A percentile compares a stretch with the other conserved stretches of the same genome.
Evolutionary conservation across 2,113 vertebrate species (phyloP).

Genomic region (Taurulus bubalis): DNA sequence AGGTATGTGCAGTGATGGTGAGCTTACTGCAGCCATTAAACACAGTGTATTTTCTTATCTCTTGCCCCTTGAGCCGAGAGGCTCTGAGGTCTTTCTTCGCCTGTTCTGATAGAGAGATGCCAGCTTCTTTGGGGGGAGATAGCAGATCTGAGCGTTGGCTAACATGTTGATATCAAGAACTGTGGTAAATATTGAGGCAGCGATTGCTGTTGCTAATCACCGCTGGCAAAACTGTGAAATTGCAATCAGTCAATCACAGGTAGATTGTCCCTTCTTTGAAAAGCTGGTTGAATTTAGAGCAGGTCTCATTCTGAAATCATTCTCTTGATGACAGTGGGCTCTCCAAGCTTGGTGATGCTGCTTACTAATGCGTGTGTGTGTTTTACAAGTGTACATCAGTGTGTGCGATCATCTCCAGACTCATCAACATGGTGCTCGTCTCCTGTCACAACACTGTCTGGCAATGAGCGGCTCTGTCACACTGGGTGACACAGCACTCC

Average conservation of each 20-base stretch:
- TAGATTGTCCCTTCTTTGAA: neutral
- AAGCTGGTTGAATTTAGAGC: slow-evolving; percentile 16
- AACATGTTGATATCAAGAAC: slow-evolving; percentile 34
- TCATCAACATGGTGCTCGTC: slow-evolving; percentile 54
- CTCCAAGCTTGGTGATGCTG: neutral
- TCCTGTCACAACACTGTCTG: slow-evolving; percentile 63
- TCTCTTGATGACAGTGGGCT: neutral
- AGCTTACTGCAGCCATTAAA: slow-evolving; percentile 55
- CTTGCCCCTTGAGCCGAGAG: slow-evolving; percentile 46
- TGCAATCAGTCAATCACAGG: slow-evolving; percentile 14
- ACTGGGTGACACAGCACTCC: slow-evolving; percentile 62
- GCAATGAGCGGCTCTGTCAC: slow-evolving; percentile 68
- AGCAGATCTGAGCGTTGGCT: slow-evolving; percentile 47
- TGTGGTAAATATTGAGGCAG: slow-evolving; percentile 25
- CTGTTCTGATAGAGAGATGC: slow-evolving; percentile 43
- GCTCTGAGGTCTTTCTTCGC: slow-evolving; percentile 43
- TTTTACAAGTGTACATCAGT: slow-evolving; percentile 26
- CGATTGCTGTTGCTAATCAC: slow-evolving; percentile 32
- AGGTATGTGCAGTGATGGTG: slow-evolving; percentile 37
- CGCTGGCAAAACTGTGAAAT: slow-evolving; percentile 28
- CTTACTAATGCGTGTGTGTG: neutral
- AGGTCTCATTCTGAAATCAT: neutral
- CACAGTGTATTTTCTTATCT: slow-evolving; percentile 45
- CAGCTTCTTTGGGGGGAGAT: slow-evolving; percentile 20
- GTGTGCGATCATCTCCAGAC: slow-evolving; percentile 54